Conservation (phyloP, 2,113 vertebrate species). For the Periophthalmus modestus region DNA sequence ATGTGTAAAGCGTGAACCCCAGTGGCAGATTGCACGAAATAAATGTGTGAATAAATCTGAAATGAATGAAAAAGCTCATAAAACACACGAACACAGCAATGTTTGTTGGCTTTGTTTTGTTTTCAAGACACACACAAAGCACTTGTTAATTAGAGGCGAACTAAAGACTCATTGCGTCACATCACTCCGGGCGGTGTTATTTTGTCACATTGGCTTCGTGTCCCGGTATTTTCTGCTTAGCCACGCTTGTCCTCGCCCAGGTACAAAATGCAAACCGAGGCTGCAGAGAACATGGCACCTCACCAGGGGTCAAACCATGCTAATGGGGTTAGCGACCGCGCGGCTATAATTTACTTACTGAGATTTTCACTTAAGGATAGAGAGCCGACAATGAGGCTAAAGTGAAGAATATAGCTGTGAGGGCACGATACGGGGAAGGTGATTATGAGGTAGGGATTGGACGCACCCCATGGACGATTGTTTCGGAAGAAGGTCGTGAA, state of each 20-base stretch:
- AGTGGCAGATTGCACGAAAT: no score
- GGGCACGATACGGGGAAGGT: background rate
- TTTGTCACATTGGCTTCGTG: background rate
- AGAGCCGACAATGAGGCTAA: background rate
- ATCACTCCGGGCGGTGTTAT: background rate
- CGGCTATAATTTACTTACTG: slow-evolving; percentile 16
- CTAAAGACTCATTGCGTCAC: slow-evolving; percentile 20
- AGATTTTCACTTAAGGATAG: slow-evolving; percentile 7
- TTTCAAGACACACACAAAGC: slow-evolving; percentile 9
- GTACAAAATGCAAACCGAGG: slow-evolving; percentile 27
- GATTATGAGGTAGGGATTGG: slow-evolving; percentile 22
- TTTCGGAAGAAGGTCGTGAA: background rate
- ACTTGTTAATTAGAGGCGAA: background rate
- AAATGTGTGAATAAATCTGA: no score
- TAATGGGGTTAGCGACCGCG: slow-evolving; percentile 24
- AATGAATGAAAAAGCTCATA: background rate
- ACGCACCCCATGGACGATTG: slow-evolving; percentile 2
- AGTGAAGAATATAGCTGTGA: background rate
- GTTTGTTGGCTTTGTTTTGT: background rate
- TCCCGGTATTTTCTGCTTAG: slow-evolving; percentile 1
- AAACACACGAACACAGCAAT: background rate
- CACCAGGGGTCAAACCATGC: slow-evolving; percentile 32
- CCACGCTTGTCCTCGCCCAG: slow-evolving; percentile 20
- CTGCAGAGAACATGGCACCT: slow-evolving; percentile 13
- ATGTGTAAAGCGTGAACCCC: no score